Percentiles rank a stretch among this genome's conserved stretches.
Conservation (phyloP, 2,888 invertebrate species). For the Pammene aurita region DNA sequence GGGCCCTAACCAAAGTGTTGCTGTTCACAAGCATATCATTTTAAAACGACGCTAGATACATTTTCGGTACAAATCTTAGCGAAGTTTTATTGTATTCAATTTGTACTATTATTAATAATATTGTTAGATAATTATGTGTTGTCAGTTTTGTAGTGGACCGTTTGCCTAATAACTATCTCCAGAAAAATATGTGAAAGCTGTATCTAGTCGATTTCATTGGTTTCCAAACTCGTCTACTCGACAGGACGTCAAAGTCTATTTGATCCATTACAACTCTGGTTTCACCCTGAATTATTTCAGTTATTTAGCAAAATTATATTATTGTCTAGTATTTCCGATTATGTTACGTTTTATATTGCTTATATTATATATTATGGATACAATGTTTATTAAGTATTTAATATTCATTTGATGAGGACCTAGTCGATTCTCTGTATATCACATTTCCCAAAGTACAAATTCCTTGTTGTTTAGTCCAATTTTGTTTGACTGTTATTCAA, state of each 20-base stretch:
- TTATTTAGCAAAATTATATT: constrained; percentile 83
- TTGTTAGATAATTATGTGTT: constrained; percentile 78
- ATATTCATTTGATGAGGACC: constrained; percentile 83
- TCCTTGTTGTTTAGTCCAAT: constrained; percentile 85
- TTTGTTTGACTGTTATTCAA: constrained; percentile 82
- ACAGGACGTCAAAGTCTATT: constrained; percentile 48
- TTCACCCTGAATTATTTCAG: constrained; percentile 76
- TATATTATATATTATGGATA: constrained; percentile 82
- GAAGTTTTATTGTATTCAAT: constrained; percentile 79
- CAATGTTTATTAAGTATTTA: constrained; percentile 83
- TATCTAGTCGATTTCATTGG: constrained; percentile 70
- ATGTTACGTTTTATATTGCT: constrained; percentile 84
- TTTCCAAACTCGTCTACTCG: constrained; percentile 52
- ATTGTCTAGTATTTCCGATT: constrained; percentile 82
- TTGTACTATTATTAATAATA: constrained; percentile 58
- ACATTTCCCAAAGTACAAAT: constrained; percentile 85
- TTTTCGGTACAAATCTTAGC: constrained; percentile 79
- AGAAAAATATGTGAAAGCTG: constrained; percentile 53
- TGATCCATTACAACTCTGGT: constrained; percentile 63
- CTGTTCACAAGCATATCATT: constrained; percentile 81
- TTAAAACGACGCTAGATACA: constrained; percentile 77
- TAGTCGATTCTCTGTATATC: constrained; percentile 84
- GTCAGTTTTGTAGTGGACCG: constrained; percentile 67
- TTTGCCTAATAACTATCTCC: constrained; percentile 48
- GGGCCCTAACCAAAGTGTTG: constrained; percentile 79